These are phyloP conservation scores for Xanthia icteritia DNA, from an alignment of 2,888 invertebrate species.

Conservation along the genomic window DNA sequence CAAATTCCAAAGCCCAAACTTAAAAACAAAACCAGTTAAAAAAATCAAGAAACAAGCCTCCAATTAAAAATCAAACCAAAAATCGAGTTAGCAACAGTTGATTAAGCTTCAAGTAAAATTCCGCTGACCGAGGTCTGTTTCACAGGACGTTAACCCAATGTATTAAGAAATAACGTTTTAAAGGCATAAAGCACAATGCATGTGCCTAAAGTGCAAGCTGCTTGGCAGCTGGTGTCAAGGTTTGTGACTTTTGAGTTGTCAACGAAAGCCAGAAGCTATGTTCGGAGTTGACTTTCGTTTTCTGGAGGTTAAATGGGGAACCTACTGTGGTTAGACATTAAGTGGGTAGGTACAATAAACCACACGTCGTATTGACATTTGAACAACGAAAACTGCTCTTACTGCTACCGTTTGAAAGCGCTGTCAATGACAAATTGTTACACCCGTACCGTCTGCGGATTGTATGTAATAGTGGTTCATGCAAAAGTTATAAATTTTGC, in stretches of 20 bases:
- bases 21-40: not conserved
- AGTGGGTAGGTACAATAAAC: not conserved
- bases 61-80: slow-evolving; percentile 25
- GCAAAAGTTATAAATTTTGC: not conserved
- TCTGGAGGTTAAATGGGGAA: slow-evolving; percentile 45
- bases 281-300: slow-evolving; percentile 50
- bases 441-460: not conserved
- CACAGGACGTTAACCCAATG: slow-evolving; percentile 55
- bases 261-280: slow-evolving; percentile 49
- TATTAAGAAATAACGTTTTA: slow-evolving; percentile 35
- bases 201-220: slow-evolving; percentile 33
- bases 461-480: not conserved
- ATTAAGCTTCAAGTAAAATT: slow-evolving; percentile 41
- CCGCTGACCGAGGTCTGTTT: slow-evolving; percentile 45
- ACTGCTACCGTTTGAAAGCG: not conserved
- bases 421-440: not conserved
- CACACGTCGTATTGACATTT: not conserved
- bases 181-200: slow-evolving; percentile 27
- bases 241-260: slow-evolving; percentile 40
- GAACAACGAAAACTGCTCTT: not conserved
- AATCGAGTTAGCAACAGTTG: slow-evolving; percentile 26
- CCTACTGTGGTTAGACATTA: not conserved
- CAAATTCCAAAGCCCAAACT: not conserved
- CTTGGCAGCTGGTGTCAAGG: slow-evolving; percentile 55
- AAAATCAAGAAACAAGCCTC: slow-evolving; percentile 2